Base-by-base conservation (phyloP, 2,888 invertebrate genomes). In the Chloroclystis v-ata region DNA sequence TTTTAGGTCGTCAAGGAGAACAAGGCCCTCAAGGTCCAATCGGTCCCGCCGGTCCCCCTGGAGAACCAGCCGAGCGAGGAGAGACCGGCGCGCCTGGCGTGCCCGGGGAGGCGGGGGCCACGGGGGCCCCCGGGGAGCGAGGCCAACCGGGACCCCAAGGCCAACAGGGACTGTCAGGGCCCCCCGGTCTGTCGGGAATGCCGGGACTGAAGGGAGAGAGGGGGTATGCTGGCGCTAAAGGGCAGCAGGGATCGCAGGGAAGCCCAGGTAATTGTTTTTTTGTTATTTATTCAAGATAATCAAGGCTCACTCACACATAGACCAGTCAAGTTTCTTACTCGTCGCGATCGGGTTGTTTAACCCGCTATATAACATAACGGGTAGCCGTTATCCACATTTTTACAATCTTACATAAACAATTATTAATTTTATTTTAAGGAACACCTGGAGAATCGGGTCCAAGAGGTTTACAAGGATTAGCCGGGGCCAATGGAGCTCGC, bases 11-110 rank as follows among this genome's bases (percentile, higher is more conserved):
- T 47, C 90, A 89, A 72, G 95, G 95, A 52, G 94, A 94, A 65
- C 91, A 94, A 68, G 95, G 95, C 0, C 90, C 90, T 0, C 93
- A 92, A 70, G 95, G 95, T n/a, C 89, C 90, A 10, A 76, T 93
- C 13, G 95, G 95, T 2, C 91, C 92, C 0, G 85, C 89, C 0
- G 95, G 95, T 1, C 92, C 93, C 1, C 93, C 94, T 0, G 95
- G 95, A 10, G 95, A 95, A 75, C 92, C 93, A 35, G 95, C 93
- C 0, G 94, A 95, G 73, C 84, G 94, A 63, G 95, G 95, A 12
- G 94, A 94, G 63, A 89, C 92, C 0, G 95, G 95, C 2, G 79
- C 90, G 4, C 91, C 93, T 0, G 95, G 95, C 1, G 76, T 89
- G 0, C 89, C 92, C 4, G 93, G 93, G 26, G 93, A 93, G 63